These are phyloP conservation scores for Sebastolobus altivelis DNA, from an alignment of 2,797 vertebrate genomes.

Conservation along the genomic window DNA sequence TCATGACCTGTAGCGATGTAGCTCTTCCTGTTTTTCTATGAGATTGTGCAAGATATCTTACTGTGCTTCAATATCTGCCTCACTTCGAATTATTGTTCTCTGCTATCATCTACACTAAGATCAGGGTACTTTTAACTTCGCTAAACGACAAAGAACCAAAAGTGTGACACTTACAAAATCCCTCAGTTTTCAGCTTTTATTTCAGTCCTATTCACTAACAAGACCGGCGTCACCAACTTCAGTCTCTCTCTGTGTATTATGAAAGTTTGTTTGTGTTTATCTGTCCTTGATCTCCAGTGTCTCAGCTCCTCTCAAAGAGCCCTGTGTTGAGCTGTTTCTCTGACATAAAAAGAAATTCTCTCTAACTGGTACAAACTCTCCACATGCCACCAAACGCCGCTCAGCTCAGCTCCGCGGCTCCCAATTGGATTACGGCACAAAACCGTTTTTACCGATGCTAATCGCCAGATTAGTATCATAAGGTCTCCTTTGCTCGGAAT, in stretches of 20 bases:
- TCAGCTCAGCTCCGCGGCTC: slow-evolving; percentile 31
- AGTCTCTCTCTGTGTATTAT: neutral
- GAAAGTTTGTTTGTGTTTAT: slow-evolving; percentile 17
- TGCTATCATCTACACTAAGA: neutral
- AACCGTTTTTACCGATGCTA: slow-evolving; percentile 63
- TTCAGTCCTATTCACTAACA: slow-evolving; percentile 1
- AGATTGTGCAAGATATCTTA: neutral
- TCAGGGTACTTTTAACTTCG: neutral
- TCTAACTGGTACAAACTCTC: slow-evolving; percentile 34
- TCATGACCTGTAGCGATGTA: neutral
- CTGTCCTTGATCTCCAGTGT: slow-evolving; percentile 15
- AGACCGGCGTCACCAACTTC: neutral
- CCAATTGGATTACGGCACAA: slow-evolving; percentile 68
- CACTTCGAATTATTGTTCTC: neutral
- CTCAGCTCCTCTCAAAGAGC: slow-evolving; percentile 20
- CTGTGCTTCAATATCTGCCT: neutral
- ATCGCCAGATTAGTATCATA: slow-evolving; percentile 78
- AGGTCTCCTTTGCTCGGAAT: slow-evolving; percentile 58
- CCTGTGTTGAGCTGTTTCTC: slow-evolving; percentile 23
- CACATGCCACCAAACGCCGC: slow-evolving; percentile 34
- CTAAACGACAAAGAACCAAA: neutral
- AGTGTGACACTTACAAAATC: neutral
- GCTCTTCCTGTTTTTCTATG: neutral
- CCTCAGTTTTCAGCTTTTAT: neutral
- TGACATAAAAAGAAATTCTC: slow-evolving; percentile 33